Evolutionary conservation across 2,888 invertebrate genomes (phyloP).

Genomic region (Dermolepida albohirtum): DNA sequence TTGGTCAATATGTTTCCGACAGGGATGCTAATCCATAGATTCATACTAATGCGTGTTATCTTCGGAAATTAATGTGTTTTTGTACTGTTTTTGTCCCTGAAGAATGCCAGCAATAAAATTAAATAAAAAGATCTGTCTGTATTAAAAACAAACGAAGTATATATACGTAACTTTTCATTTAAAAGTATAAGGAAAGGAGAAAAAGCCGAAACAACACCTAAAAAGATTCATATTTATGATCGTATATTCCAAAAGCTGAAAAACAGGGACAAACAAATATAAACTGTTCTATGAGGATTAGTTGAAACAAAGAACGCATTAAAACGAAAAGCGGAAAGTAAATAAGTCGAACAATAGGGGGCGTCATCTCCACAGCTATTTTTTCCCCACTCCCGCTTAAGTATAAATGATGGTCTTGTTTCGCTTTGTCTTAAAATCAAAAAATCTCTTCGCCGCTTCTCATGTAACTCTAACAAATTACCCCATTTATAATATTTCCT

Average conservation of each 20-base stretch:
- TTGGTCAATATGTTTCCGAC: no score
- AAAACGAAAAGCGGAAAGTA: conserved; percentile 28
- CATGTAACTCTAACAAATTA: conserved; percentile 31
- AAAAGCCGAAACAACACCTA: no score
- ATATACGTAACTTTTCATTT: no score
- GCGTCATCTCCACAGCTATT: conserved; percentile 2
- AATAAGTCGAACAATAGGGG: conserved; percentile 21
- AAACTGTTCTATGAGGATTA: conserved; percentile 15
- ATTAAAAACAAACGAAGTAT: no score
- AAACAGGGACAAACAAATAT: conserved; percentile 15
- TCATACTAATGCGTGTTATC: no score
- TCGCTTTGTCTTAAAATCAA: conserved; percentile 30
- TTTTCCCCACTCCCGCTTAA: conserved; percentile 25
- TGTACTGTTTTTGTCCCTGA: no score
- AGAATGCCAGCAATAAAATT: no score
- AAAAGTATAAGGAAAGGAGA: no score
- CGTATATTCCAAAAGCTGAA: neutral
- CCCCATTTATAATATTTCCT: conserved; percentile 28
- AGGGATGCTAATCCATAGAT: no score
- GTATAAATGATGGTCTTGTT: conserved; percentile 29
- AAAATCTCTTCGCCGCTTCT: conserved; percentile 27
- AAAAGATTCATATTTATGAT: no score
- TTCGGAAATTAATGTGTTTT: no score
- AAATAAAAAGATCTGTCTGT: no score
- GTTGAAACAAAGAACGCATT: conserved; percentile 26